A percentile compares a stretch with the other conserved stretches of the same genome.
Evolutionary conservation across 2,113 vertebrate species (phyloP).

Genomic region (Ctenodactylus gundi): DNA sequence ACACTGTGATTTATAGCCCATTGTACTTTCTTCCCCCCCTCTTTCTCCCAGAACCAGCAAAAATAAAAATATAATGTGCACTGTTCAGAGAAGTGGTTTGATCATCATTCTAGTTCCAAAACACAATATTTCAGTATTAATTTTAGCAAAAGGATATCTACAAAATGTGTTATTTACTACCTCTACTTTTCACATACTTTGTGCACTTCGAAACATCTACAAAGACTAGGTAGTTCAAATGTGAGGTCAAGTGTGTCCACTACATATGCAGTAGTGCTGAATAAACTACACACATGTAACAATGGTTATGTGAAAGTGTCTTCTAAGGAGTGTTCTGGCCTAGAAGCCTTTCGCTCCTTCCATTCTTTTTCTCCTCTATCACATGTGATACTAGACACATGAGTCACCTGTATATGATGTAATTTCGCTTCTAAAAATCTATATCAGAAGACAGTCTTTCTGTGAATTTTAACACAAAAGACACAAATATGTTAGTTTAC

Average conservation of each 20-base stretch:
- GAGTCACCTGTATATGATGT: not conserved
- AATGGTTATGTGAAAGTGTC: conserved; percentile 49
- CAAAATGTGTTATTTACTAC: not conserved
- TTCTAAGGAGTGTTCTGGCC: not conserved
- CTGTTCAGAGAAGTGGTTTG: not conserved
- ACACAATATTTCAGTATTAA: conserved; percentile 18
- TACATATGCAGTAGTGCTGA: conserved; percentile 62
- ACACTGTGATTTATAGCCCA: not conserved
- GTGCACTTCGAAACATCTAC: not conserved
- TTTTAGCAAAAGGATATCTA: conserved; percentile 49
- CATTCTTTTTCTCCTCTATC: not conserved
- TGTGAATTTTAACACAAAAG: conserved; percentile 46
- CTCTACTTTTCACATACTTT: not conserved
- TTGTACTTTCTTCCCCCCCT: not conserved
- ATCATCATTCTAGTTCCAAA: conserved; percentile 13
- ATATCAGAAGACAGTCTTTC: conserved; percentile 49
- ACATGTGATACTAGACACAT: not conserved
- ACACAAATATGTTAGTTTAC: conserved; percentile 52
- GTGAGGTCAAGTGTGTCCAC: conserved; percentile 52
- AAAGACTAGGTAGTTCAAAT: conserved; percentile 62
- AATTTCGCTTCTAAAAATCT: conserved; percentile 21
- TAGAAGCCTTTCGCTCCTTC: not conserved
- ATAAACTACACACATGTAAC: conserved; percentile 63
- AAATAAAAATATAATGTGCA: conserved; percentile 39
- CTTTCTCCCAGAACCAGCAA: not conserved